Base-by-base conservation (phyloP, 2,113 vertebrate genomes). In the Callionymus lyra region DNA sequence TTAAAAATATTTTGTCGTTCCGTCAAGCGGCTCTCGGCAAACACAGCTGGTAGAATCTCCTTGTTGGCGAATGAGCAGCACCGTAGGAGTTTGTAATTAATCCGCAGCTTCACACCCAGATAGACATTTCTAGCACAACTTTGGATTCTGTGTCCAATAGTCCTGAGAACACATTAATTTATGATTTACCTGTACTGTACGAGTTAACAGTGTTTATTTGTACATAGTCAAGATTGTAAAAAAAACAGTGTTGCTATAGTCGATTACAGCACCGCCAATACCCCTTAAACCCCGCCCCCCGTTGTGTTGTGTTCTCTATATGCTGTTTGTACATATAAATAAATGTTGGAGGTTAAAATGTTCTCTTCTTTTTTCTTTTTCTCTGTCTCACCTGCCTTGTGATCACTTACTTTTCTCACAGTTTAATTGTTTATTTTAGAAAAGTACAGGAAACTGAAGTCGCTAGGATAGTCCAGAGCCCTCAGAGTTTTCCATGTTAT, bases 241-340 rank as follows among this genome's bases (percentile, higher is more conserved):
- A 43, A 5, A 38, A 21, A 56, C 47, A 53, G 45, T 61, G 53
- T 55, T 54, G 66, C 65, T 70, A 43, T 72, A 65, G 72, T 79
- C 75, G 50, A 57, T 6, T 33, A 36, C 56, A 43, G 51, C 32
- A 39, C 47, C 40, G 15, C 56, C 45, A 36, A 56, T 45, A 65
- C 55, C 41, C 62, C 47, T 32, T 62, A 57, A 59, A 51, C 66
- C 58, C 41, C 17, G 12, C 10, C 74, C 38, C 56, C 52, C 66
- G 36, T 36, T 61, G 53, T 66, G 59, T 63, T 72, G 55, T 53
- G 53, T 64, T 55, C 42, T 57, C 60, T 76, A 53, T 74, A 56
- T 70, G 61, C 59, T 73, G 53, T 75, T 68, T 85, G 81, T 81
- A 77, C 72, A 81, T 82, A 85, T 50, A 66, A 87, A 86, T 87